phyloP scores from a whole-genome alignment of 2,888 invertebrate genomes.

The Lottia scabra region DNA sequence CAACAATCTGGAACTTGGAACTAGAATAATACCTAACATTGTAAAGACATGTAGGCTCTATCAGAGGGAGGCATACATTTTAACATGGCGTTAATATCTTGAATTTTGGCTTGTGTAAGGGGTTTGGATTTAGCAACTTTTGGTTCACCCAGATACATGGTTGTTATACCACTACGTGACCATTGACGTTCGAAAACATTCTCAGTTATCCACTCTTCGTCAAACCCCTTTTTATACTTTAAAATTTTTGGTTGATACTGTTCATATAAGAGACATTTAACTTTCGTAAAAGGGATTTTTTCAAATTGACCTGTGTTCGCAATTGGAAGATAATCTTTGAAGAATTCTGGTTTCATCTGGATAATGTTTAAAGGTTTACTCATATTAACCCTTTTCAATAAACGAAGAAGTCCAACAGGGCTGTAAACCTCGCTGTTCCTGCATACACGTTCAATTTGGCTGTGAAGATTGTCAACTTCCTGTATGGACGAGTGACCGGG shows the following conservation, averaged over 20 bases:
- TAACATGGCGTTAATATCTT: not conserved
- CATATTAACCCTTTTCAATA: not conserved
- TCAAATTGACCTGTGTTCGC: not conserved
- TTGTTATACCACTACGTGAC: not conserved
- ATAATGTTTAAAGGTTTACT: not conserved
- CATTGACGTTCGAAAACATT: not conserved
- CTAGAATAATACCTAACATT: too few species aligned
- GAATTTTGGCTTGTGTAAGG: not conserved
- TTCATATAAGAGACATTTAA: not conserved
- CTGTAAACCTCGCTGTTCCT: not conserved
- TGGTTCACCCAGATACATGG: not conserved
- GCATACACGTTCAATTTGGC: not conserved
- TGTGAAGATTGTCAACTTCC: slow-evolving; percentile 11
- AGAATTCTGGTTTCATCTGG: not conserved
- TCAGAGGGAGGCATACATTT: not conserved
- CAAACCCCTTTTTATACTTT: not conserved
- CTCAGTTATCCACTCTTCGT: not conserved
- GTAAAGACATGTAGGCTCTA: not conserved
- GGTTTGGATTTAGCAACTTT: not conserved
- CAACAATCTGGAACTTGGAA: too few species aligned
- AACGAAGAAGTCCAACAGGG: not conserved
- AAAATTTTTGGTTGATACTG: not conserved
- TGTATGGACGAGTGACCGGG: slow-evolving; percentile 9
- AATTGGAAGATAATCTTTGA: not conserved
- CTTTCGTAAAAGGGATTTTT: not conserved